These are phyloP conservation scores for Propithecus perrieri DNA, from an alignment of 2,797 vertebrate genomes.

Conservation along the genomic window DNA sequence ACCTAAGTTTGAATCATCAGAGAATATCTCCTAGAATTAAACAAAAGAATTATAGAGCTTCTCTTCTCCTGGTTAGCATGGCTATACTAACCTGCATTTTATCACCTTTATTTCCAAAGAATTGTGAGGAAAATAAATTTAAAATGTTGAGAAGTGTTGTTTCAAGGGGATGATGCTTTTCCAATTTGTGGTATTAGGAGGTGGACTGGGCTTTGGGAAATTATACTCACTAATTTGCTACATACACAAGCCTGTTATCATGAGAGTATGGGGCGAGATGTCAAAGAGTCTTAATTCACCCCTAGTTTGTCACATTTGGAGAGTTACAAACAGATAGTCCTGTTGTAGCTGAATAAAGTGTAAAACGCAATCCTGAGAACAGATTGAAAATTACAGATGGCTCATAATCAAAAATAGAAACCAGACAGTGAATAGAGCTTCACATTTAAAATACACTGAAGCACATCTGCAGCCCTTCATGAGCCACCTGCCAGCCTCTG, in stretches of 20 bases:
- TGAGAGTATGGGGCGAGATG: rapidly evolving
- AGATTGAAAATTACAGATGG: constrained; percentile 40
- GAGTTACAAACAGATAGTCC: neutral
- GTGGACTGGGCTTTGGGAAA: neutral
- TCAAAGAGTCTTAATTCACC: neutral
- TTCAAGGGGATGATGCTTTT: neutral
- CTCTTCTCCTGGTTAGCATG: neutral
- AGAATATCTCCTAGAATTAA: neutral
- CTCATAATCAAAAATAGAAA: neutral
- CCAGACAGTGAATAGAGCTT: neutral
- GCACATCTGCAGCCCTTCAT: neutral
- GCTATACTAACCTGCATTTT: neutral
- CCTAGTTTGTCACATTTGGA: neutral
- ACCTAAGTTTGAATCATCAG: neutral
- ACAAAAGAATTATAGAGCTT: neutral
- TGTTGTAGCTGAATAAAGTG: neutral
- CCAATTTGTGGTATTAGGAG: neutral
- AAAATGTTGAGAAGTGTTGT: neutral
- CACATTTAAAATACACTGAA: neutral
- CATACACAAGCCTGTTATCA: neutral
- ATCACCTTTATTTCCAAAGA: neutral
- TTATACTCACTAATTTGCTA: rapidly evolving
- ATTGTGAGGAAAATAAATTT: neutral
- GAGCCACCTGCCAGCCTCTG: neutral
- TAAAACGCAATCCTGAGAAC: constrained; percentile 28